phyloP scores from a whole-genome alignment of 2,113 vertebrate species.

The Heteronetta atricapilla region DNA sequence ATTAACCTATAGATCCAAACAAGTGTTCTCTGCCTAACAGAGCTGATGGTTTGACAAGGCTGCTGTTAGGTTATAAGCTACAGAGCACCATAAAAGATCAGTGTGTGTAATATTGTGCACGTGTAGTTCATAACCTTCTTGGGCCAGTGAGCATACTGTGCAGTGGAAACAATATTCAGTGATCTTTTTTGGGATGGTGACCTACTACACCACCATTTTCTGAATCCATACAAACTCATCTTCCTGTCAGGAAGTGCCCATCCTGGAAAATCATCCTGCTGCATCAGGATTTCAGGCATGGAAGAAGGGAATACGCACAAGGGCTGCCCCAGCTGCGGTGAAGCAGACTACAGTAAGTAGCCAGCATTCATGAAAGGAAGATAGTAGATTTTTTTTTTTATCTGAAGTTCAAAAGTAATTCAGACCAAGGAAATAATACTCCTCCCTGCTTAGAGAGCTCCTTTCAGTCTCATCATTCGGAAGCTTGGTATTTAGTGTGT shows the following conservation, averaged over 20 bases:
- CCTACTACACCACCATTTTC: background rate
- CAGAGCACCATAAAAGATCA: background rate
- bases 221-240: background rate
- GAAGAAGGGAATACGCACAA: background rate
- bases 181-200: background rate
- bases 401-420: background rate
- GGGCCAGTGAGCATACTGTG: background rate
- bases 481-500: background rate
- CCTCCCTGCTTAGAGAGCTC: background rate
- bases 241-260: background rate
- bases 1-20: background rate
- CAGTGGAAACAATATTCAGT: background rate
- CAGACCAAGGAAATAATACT: background rate
- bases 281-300: background rate
- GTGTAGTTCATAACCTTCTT: background rate
- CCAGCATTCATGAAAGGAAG: background rate
- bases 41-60: background rate
- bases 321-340: background rate
- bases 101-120: background rate
- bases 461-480: background rate
- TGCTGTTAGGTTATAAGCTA: background rate
- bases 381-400: background rate
- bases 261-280: background rate
- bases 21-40: background rate
- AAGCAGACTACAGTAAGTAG: background rate